A percentile compares a stretch with the other conserved stretches of the same genome.
phyloP scores from a whole-genome alignment of 2,888 invertebrate genomes.

The Amblyteles armatorius region DNA sequence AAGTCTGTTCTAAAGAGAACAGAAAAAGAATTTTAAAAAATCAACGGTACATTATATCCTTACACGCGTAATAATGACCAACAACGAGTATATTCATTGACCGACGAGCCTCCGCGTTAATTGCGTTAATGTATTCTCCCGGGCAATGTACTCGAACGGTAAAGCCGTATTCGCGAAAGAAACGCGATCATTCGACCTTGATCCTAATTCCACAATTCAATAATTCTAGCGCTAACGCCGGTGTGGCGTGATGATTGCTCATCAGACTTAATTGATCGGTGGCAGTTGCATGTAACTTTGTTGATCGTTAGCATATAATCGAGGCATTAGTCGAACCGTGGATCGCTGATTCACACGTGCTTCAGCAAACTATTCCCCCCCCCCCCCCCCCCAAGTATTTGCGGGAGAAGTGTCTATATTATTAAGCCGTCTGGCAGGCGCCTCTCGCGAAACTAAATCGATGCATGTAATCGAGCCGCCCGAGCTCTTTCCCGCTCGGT shows the following conservation, averaged over 20 bases:
- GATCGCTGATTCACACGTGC: background rate
- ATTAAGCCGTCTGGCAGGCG: conserved; percentile 35
- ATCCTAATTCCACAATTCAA: background rate
- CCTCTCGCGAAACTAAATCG: conserved; percentile 48
- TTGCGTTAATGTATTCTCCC: conserved; percentile 20
- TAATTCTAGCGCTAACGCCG: background rate
- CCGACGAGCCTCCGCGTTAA: conserved; percentile 9
- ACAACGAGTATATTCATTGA: conserved; percentile 10
- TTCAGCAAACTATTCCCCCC: background rate
- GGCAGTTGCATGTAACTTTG: background rate
- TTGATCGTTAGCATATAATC: conserved; percentile 29
- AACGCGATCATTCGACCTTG: background rate
- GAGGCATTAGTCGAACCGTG: conserved; percentile 5
- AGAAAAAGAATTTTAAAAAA: background rate
- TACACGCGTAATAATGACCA: background rate
- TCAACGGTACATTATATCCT: background rate
- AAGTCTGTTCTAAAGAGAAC: conserved; percentile 23
- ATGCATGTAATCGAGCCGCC: conserved; percentile 28
- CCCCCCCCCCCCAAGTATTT: background rate
- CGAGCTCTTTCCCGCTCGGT: conserved; percentile 14
- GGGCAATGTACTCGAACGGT: conserved; percentile 20
- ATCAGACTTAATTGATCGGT: conserved; percentile 13
- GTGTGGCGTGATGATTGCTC: background rate
- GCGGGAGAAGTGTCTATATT: conserved; percentile 2
- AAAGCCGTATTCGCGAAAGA: conserved; percentile 2